Conservation (phyloP, 2,888 invertebrate species). For the Dysmachus trigonus region DNA sequence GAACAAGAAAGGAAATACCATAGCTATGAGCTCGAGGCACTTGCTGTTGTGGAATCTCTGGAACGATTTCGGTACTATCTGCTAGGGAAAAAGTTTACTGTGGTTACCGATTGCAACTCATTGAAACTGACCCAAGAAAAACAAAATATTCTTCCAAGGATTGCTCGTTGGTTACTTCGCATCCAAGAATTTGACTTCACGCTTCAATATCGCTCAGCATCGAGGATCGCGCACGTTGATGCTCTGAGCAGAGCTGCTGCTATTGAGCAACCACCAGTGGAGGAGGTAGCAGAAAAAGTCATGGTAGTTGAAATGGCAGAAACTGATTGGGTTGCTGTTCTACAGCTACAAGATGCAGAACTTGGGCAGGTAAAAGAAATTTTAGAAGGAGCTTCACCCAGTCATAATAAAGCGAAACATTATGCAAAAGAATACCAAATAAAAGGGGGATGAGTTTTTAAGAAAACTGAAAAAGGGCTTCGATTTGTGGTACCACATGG, state of each 20-base stretch:
- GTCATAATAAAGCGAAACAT: neutral
- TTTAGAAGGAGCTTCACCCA: neutral
- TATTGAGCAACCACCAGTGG: neutral
- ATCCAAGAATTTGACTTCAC: neutral
- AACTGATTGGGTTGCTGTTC: neutral
- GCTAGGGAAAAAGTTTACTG: no score
- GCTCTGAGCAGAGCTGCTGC: neutral
- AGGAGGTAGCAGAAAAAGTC: neutral
- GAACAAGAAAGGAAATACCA: no score
- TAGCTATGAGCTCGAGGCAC: no score
- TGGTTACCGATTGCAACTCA: no score
- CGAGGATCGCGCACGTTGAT: neutral
- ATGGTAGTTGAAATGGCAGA: neutral
- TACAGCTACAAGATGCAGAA: neutral
- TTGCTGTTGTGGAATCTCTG: no score
- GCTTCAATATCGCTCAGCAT: neutral
- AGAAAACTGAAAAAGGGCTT: neutral
- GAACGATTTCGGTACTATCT: no score
- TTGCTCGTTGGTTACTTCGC: neutral
- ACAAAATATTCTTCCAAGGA: no score
- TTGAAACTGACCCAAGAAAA: no score
- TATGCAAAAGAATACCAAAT: neutral
- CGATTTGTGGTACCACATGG: neutral
- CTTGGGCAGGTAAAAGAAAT: no score
- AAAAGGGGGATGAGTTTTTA: neutral